A percentile compares a stretch with the other conserved stretches of the same genome.
phyloP scores from a whole-genome alignment of 2,888 invertebrate genomes.

The Polymixis flavicincta region DNA sequence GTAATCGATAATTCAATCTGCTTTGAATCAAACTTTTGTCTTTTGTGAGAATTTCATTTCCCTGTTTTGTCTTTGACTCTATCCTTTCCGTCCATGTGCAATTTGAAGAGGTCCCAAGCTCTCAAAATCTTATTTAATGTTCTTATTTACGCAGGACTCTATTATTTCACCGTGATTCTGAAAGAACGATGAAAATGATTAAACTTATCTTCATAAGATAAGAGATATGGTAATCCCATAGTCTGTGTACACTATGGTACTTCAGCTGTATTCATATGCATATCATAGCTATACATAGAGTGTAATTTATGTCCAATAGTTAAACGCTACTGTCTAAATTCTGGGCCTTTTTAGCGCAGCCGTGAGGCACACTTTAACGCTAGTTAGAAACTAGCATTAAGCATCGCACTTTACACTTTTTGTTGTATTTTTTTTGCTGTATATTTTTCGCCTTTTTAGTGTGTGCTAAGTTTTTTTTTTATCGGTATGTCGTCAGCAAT shows the following conservation, averaged over 20 bases:
- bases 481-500: slow-evolving; percentile 16
- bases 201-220: slow-evolving; percentile 36
- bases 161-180: slow-evolving; percentile 1
- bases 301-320: background rate
- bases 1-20: slow-evolving; percentile 1
- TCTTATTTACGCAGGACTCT: background rate
- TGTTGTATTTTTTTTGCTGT: no score
- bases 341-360: no score
- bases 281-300: background rate
- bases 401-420: no score
- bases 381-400: no score
- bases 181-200: background rate
- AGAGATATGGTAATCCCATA: slow-evolving; percentile 22
- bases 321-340: background rate
- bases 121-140: background rate
- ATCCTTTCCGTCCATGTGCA: background rate
- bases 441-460: no score
- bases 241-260: no score
- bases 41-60: background rate
- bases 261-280: background rate
- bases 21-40: background rate
- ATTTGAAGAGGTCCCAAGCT: slow-evolving; percentile 1
- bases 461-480: no score
- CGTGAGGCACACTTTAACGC: no score
- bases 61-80: background rate